These are phyloP conservation scores for Philhelius pedissequus DNA, from an alignment of 2,888 invertebrate species.

Conservation along the genomic window DNA sequence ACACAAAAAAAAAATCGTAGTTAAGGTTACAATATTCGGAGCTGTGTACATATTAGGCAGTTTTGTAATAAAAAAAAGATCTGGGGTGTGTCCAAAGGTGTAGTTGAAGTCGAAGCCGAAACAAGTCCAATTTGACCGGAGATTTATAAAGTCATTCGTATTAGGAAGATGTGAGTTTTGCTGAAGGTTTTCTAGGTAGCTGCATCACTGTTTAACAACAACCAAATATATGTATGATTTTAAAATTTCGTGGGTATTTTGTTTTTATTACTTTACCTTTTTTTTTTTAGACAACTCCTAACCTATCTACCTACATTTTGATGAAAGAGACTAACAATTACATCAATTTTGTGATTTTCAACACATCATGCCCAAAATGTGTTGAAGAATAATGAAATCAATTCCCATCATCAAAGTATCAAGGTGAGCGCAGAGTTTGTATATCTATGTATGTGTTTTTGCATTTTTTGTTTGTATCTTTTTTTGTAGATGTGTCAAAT, in stretches of 20 bases:
- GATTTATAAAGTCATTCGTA: constrained; percentile 45
- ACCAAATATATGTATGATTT: not conserved
- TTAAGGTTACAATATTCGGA: not conserved
- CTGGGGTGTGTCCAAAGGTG: constrained; percentile 35
- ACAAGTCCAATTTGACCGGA: constrained; percentile 44
- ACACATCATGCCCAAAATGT: not conserved
- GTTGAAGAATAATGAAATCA: too few species aligned
- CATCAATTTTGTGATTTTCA: not conserved
- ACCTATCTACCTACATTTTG: not conserved
- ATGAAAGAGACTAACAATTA: not conserved
- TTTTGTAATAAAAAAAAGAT: not conserved
- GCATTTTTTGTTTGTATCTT: too few species aligned
- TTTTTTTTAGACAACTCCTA: not conserved
- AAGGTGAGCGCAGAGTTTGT: too few species aligned
- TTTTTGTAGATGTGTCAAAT: too few species aligned
- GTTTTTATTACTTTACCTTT: not conserved
- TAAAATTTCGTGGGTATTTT: not conserved
- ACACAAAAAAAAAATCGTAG: not conserved
- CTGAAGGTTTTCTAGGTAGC: not conserved
- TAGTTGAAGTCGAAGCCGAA: not conserved
- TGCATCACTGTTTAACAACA: not conserved
- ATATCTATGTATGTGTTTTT: too few species aligned
- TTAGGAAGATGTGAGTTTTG: not conserved
- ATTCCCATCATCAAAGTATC: too few species aligned
- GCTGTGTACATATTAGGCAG: not conserved